Base-by-base conservation (phyloP, 2,113 vertebrate species). In the Nycticebus coucang region DNA sequence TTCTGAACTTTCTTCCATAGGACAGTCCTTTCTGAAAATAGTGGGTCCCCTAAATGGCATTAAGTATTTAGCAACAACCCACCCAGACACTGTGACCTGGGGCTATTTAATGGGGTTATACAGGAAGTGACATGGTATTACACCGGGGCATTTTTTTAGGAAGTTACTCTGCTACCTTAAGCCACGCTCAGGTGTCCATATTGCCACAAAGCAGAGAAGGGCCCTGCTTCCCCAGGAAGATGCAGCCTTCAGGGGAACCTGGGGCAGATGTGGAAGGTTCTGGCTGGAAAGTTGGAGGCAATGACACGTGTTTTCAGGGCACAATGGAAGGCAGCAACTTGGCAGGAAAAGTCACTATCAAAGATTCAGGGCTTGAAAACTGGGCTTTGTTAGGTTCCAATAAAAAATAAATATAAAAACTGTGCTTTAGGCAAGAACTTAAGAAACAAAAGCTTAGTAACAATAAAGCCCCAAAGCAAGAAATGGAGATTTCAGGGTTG, bases 21-120 rank as follows among this genome's bases (percentile, higher is more conserved):
- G 59, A 28, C 45, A n/a, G 66, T 80, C 59, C 9, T 93, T 86
- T 93, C 86, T 86, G 78, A 96, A 79, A 93, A 94, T 93, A 94
- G 93, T 88, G 86, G 66, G 79, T 94, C 37, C 82, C 92, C 95
- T 95, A 77, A 57, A 79, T 81, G 22, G 91, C 55, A 94, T 96
- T 91, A 91, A 89, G 92, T 86, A 93, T 92, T 97, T 93, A 95
- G 90, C 87, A 95, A 90, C 57, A 95, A 71, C 94, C 75, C 35
- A 77, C 75, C n/a, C 83, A 79, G 87, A 30, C 59, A 22, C 50
- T 81, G 79, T 87, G 69, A 81, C 95, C 77, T 28, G 78, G 41
- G 41, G 62, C 68, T 82, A 72, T 50, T 94, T 97, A 94, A 82
- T 85, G 92, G 78, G 71, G 74, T 74, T 89, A 86, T 62, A 85